These are phyloP conservation scores for Mizuhopecten yessoensis DNA, from an alignment of 1,140 invertebrate genomes.

Conservation along the genomic window DNA sequence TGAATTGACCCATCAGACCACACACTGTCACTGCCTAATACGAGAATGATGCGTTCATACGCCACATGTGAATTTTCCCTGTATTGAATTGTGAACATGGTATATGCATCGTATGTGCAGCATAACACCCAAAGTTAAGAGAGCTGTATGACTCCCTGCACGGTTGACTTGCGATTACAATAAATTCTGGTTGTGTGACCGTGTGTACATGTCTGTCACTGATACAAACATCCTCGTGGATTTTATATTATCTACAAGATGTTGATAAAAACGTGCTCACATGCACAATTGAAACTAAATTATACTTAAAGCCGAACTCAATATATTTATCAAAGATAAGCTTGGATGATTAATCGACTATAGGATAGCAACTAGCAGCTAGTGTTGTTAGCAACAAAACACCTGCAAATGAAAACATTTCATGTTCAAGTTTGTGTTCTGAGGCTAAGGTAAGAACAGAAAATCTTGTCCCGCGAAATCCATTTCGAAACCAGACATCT, in stretches of 20 bases:
- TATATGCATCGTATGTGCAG: not conserved
- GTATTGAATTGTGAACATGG: not conserved
- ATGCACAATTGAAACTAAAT: conserved; percentile 9
- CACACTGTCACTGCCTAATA: not conserved
- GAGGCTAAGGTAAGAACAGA: too few species aligned
- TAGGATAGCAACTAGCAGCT: not conserved
- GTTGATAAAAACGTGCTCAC: not conserved
- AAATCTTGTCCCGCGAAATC: too few species aligned
- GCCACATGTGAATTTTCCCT: not conserved
- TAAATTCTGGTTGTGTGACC: not conserved
- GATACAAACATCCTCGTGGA: not conserved
- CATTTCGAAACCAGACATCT: too few species aligned
- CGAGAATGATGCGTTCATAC: not conserved
- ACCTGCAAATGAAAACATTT: too few species aligned
- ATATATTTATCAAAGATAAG: not conserved
- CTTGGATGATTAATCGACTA: not conserved
- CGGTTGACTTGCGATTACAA: not conserved
- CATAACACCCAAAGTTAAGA: conserved; percentile 20
- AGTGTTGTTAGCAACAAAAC: too few species aligned
- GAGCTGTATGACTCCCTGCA: not conserved
- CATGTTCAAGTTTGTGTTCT: too few species aligned
- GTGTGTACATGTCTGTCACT: not conserved
- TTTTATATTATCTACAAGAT: not conserved
- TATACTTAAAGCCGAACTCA: not conserved
- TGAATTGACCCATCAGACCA: not conserved